phyloP scores from a whole-genome alignment of 2,113 vertebrate genomes.

The Rhinichthys klamathensis region DNA sequence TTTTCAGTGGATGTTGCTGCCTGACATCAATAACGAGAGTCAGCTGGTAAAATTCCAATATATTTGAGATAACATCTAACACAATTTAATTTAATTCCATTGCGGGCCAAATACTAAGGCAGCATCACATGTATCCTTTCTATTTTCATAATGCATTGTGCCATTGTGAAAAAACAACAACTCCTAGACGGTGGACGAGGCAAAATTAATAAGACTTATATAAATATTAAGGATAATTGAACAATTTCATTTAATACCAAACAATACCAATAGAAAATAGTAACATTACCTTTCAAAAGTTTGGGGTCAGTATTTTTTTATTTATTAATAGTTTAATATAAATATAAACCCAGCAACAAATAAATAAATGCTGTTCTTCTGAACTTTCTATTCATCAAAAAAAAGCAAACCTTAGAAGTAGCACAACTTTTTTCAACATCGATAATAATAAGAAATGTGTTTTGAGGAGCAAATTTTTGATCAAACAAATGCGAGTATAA shows the following conservation, averaged over 20 bases:
- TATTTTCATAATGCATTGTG: not conserved
- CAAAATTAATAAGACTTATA: not conserved
- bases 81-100: not conserved
- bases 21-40: not conserved
- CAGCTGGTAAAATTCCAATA: not conserved
- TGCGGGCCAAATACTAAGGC: not conserved
- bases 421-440: not conserved
- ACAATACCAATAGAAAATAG: not conserved
- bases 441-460: not conserved
- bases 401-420: not conserved
- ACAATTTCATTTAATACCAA: not conserved
- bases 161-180: not conserved
- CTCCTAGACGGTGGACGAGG: not conserved
- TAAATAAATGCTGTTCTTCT: too few relatives aligned
- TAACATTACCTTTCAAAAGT: not conserved
- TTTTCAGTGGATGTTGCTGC: not conserved
- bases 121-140: not conserved
- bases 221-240: not conserved
- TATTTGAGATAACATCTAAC: not conserved
- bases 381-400: too few relatives aligned
- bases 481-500: not conserved
- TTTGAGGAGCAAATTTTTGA: not conserved
- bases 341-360: too few relatives aligned
- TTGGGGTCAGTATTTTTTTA: not conserved
- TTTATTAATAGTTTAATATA: not conserved